phyloP scores from a whole-genome alignment of 2,113 vertebrate genomes.

The Chamaea fasciata region DNA sequence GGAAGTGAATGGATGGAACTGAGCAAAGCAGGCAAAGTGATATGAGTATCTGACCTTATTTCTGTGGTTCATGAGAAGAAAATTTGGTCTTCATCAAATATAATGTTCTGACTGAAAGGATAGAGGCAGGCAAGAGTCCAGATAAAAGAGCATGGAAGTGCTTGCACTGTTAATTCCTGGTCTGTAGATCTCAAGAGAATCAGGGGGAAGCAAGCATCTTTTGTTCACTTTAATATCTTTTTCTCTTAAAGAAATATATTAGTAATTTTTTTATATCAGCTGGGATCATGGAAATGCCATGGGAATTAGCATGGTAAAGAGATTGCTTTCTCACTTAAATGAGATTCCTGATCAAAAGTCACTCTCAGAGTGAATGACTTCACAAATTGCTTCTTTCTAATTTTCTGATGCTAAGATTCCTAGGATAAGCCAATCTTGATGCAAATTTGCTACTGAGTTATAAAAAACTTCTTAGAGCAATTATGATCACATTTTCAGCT shows the following conservation, averaged over 20 bases:
- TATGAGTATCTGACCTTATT: neutral
- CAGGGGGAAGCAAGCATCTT: neutral
- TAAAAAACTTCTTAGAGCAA: neutral
- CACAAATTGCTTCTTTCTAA: neutral
- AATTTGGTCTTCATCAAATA: neutral
- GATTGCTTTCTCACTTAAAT: neutral
- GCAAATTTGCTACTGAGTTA: neutral
- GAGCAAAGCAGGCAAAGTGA: neutral
- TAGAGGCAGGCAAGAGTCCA: neutral
- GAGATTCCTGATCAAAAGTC: neutral
- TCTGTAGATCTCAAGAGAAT: neutral
- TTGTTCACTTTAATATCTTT: neutral
- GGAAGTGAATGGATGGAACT: neutral
- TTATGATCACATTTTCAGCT: neutral
- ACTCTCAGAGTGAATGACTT: neutral
- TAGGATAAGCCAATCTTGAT: neutral
- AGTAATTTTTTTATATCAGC: neutral
- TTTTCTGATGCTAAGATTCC: neutral
- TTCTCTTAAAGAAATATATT: neutral
- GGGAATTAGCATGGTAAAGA: neutral
- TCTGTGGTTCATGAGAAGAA: neutral
- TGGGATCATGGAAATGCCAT: neutral
- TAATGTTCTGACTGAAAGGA: neutral
- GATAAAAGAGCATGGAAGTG: neutral
- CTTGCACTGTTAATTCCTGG: neutral